Evolutionary conservation across 2,797 vertebrate species (phyloP), one percentile per base, ranked within the genome.

Genomic region (Phrynocephalus guinanensis): DNA sequence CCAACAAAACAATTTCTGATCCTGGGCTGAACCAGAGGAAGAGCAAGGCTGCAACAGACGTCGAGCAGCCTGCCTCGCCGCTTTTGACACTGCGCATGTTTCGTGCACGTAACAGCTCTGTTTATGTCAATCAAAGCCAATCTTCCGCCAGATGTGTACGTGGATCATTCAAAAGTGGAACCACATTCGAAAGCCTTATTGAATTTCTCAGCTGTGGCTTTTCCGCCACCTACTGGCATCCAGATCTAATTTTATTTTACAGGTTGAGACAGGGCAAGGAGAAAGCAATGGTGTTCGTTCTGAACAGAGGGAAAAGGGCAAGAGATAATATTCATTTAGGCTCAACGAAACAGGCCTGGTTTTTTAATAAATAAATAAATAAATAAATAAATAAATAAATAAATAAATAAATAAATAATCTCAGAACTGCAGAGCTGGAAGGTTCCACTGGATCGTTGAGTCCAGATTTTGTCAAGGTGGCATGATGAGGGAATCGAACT

Each of bases 201-300:
- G 26, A 7, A 13, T 26, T 26, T 48, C 16, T 79, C 18, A 82
- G 79, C 71, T 60, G 28, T 89, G 87, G 13, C 44, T 87, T 82
- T 60, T 56, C 67, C 70, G 90, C 93, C 93, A 90, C 79, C 92
- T 92, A 87, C 90, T 89, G 95, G 91, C 28, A 24, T 0, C 48
- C 18, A 6, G 48, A 72, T 86, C 38, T 22, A 33, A 72, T 50
- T 77, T 73, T 66, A 33, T 33, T 87, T 50, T 67, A 33, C 26
- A 7, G 11, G 26, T 3, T 2, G 20, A 7, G 11, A n/a, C 13
- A 5, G 1, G 1, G n/a, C 15, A 48, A 5, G 11, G 38, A 13
- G 13, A 56, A 67, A 83, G 66, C 60, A 78, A 6, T 7, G 60
- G 44, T 1, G 28, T n/a, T 13, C 7, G 2, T 66, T 3, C n/a